Base-by-base conservation (phyloP, 2,888 invertebrate genomes). In the Drosophila atroscutellata region DNA sequence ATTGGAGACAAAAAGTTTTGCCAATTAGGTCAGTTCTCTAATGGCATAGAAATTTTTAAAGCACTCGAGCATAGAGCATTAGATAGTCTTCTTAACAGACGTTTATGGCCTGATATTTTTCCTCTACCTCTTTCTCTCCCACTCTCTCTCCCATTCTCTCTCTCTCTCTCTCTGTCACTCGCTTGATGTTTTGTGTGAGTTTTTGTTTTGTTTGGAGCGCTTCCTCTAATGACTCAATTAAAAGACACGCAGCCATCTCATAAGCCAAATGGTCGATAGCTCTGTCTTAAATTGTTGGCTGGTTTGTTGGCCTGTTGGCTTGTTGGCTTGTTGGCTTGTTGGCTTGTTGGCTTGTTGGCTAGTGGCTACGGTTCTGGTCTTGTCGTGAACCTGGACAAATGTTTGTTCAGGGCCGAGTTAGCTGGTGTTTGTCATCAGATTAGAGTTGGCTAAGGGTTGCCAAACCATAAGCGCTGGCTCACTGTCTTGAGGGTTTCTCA, bases 211-310 rank as follows among this genome's bases (percentile, higher is more conserved):
- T 68, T 54, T 36, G 49, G 9, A 32, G 45, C 34, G 67, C 51
- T 75, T 65, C 68, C 70, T 28, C 73, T 85, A 87, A 88, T 86
- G 88, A 86, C 85, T 89, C 83, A 89, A 90, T 86, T 89, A 90
- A 86, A 90, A 76, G 86, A 76, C 86, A 86, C 90, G 88, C 82
- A 86, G 87, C 60, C 65, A 32, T 60, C 72, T 72, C 72, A 67
- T 70, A 64, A 62, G 75, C 70, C 55, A 73, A 77, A 73, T 71
- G 75, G 63, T 63, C 42, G 52, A 49, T 51, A 37, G 60, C 56
- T 30, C 39, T 42, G 56, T 42, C 30, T n/a, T 15, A 20, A 30
- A 20, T 50, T 45, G 59, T 52, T 24, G 49, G n/a, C 59, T 56
- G 37, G 51, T 45, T 54, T 36, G 34, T 26, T 54, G 39, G 2